Evolutionary conservation across 2,888 invertebrate genomes (phyloP).

Genomic region (Rhamnusium bicolor): DNA sequence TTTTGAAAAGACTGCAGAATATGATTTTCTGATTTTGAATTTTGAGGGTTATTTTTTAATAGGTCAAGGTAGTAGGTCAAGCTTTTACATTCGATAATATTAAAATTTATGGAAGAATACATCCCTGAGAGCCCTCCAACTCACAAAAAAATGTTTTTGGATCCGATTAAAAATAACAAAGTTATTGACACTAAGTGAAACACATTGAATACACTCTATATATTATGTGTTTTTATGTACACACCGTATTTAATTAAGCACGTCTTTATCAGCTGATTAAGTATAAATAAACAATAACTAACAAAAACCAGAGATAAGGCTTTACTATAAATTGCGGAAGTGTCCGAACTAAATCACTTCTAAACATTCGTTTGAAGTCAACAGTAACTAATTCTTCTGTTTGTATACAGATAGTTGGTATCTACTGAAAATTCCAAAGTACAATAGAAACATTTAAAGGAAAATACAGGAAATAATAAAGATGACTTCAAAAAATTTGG

Average conservation of each 20-base stretch:
- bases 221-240: neutral
- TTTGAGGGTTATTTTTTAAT: no score
- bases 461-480: conserved; percentile 36
- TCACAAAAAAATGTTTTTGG: no score
- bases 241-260: conserved; percentile 9
- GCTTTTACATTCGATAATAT: no score
- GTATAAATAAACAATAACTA: conserved; percentile 8
- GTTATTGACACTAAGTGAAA: no score
- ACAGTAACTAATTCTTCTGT: conserved; percentile 3
- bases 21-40: no score
- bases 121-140: no score
- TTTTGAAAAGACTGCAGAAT: no score
- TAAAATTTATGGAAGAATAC: no score
- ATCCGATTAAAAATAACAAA: no score
- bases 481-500: conserved; percentile 73
- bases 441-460: no score
- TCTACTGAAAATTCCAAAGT: neutral
- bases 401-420: neutral
- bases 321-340: conserved; percentile 4
- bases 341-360: conserved; percentile 12
- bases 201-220: no score
- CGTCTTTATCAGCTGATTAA: conserved; percentile 17
- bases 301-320: neutral
- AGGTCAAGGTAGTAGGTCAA: no score
- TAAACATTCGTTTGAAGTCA: conserved; percentile 24